phyloP scores from a whole-genome alignment of 2,113 vertebrate genomes.

The Peromyscus californicus region DNA sequence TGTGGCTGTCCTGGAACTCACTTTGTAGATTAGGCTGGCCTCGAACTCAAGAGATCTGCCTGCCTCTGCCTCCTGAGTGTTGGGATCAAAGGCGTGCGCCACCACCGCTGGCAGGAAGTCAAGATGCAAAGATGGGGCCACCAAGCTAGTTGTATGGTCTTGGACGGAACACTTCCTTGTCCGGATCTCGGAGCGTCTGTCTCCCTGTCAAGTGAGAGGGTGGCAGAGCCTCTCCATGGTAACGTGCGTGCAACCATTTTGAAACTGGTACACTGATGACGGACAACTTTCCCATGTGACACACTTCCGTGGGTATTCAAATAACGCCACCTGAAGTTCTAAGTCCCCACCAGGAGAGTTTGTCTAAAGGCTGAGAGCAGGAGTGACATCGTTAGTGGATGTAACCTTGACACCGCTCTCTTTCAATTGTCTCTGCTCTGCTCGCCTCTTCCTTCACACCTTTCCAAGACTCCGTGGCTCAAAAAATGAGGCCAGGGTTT shows the following conservation, averaged over 20 bases:
- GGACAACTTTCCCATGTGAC: not conserved
- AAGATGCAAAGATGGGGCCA: not conserved
- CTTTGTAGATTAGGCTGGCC: not conserved
- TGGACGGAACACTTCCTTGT: not conserved
- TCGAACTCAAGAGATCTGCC: not conserved
- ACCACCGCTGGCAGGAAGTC: not conserved
- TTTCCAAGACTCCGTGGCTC: conserved; percentile 22
- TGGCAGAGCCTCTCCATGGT: not conserved
- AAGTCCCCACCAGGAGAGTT: not conserved
- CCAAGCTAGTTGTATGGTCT: not conserved
- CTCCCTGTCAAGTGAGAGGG: not conserved
- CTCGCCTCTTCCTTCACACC: not conserved
- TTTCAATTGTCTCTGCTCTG: not conserved
- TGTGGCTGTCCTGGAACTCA: not conserved
- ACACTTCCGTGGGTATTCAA: not conserved
- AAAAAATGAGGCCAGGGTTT: not conserved
- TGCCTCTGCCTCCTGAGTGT: not conserved
- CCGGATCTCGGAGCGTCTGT: not conserved
- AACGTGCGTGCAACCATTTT: not conserved
- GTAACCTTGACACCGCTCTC: conserved; percentile 1
- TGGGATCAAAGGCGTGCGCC: not conserved
- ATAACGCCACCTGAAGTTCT: not conserved
- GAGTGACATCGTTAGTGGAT: not conserved
- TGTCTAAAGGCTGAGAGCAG: not conserved
- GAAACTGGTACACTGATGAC: conserved; percentile 20